Conservation (phyloP, 2,113 vertebrate species). For the Morone saxatilis region DNA sequence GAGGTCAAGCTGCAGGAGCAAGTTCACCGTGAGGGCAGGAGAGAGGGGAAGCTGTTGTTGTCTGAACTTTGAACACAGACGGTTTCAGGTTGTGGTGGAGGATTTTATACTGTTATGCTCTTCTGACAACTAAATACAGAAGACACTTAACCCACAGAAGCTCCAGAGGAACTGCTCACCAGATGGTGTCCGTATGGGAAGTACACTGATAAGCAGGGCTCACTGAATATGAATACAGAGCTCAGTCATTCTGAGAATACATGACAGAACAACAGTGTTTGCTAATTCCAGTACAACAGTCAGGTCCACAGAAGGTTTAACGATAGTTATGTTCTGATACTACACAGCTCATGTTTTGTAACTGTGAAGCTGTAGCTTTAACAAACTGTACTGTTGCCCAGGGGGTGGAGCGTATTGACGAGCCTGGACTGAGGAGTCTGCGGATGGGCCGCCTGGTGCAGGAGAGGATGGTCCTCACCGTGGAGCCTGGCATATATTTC, state of each 20-base stretch:
- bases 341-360: not conserved
- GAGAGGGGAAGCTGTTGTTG: not conserved
- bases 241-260: not conserved
- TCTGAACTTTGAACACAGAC: slow-evolving; percentile 19
- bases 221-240: not conserved
- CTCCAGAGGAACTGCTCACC: not conserved
- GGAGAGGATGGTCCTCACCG: slow-evolving; percentile 94
- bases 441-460: slow-evolving; percentile 89
- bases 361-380: not conserved
- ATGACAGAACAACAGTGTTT: not conserved
- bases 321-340: too few relatives aligned
- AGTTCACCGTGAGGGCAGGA: slow-evolving; percentile 43
- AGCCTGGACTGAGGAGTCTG: slow-evolving; percentile 91
- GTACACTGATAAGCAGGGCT: not conserved
- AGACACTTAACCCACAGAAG: not conserved
- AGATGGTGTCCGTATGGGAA: not conserved
- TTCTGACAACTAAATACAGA: not conserved
- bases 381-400: slow-evolving; percentile 58
- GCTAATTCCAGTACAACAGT: too few relatives aligned
- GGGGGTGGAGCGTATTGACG: slow-evolving; percentile 88
- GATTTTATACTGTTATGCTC: not conserved
- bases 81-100: slow-evolving; percentile 26
- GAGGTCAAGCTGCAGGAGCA: slow-evolving; percentile 24
- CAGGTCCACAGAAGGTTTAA: too few relatives aligned
- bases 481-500: slow-evolving; percentile 98